A percentile compares a stretch with the other conserved stretches of the same genome.
phyloP scores from a whole-genome alignment of 92 coral and sea anemone genomes.

The Meandrina meandrites region DNA sequence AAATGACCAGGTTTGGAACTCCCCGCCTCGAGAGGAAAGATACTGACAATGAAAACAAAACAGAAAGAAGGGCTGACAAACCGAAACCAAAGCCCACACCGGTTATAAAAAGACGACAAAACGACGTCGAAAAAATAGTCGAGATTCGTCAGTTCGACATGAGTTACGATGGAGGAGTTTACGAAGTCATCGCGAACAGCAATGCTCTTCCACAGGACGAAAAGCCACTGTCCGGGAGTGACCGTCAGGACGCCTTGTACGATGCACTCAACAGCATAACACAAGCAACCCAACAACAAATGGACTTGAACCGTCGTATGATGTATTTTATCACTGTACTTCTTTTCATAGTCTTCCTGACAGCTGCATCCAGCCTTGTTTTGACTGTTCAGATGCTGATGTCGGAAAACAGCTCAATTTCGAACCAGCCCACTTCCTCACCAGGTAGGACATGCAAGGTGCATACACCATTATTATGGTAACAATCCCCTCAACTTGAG shows the following conservation, averaged over 20 bases:
- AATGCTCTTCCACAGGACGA: not conserved
- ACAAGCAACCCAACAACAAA: slow-evolving; percentile 6
- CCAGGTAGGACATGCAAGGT: slow-evolving; percentile 9
- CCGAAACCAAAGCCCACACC: not conserved
- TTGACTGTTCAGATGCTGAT: not conserved
- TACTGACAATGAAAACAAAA: not conserved
- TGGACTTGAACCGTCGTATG: not conserved
- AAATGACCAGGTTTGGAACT: not conserved
- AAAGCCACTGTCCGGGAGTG: not conserved
- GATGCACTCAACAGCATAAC: not conserved
- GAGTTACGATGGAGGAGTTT: not conserved
- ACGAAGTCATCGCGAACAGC: slow-evolving; percentile 12
- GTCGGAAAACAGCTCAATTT: not conserved
- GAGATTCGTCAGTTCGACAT: slow-evolving; percentile 25
- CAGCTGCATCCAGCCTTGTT: not conserved
- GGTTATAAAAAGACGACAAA: not conserved
- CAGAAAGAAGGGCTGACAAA: not conserved
- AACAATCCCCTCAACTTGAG: not conserved
- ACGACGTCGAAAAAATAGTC: slow-evolving; percentile 4
- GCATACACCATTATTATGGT: not conserved
- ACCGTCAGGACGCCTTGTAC: not conserved
- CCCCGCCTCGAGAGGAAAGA: not conserved
- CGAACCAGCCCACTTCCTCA: slow-evolving; percentile 1
- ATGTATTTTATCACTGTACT: slow-evolving; percentile 8
- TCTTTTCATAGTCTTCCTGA: not conserved